Base-by-base conservation (phyloP, 2,797 vertebrate genomes). In the Chanos chanos region DNA sequence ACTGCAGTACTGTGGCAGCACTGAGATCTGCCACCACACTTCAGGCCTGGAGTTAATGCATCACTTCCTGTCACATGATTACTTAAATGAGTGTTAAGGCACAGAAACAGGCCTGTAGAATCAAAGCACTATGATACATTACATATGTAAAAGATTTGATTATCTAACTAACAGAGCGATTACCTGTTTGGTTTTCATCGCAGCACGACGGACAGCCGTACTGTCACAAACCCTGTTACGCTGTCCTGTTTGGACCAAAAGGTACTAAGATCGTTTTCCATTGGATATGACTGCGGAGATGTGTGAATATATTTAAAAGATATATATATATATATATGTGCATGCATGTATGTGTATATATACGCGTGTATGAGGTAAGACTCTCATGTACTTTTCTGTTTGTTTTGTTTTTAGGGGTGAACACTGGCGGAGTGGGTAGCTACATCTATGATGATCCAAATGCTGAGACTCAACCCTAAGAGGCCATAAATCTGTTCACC, bases 211-310 rank as follows among this genome's bases (percentile, higher is more conserved):
- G 91, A 41, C 80, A 81, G 44, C 91, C 92, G 0, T 92, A 91
- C 81, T 93, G 92, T 76, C 92, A 92, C 77, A 89, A 92, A 19
- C 92, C 92, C 4, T 93, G 92, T 85, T 93, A 92, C 22, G 91
- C 90, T 43, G 88, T 89, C 69, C 87, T 92, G 76, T 93, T 91
- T 66, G 92, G 92, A 53, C 92, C 91, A 51, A 93, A 90, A 90
- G 86, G 85, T 87, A 73, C 2, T 59, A 24, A 24, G 5, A 41
- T 7, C 21, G 13, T 4, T 18, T 21, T 47, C 24, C 21, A 5
- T 1, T n/a, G n/a, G 49, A 7, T 24, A 13, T 10, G 3, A 3
- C 15, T 18, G 4, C 34, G 12, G 15, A 15, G 18, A 3, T 39
- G 36, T 16, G 39, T 15, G 5, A 1, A 40, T 7, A 40, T 8